Evolutionary conservation across 2,113 vertebrate species (phyloP).

Genomic region (Sceloporus tristichus): DNA sequence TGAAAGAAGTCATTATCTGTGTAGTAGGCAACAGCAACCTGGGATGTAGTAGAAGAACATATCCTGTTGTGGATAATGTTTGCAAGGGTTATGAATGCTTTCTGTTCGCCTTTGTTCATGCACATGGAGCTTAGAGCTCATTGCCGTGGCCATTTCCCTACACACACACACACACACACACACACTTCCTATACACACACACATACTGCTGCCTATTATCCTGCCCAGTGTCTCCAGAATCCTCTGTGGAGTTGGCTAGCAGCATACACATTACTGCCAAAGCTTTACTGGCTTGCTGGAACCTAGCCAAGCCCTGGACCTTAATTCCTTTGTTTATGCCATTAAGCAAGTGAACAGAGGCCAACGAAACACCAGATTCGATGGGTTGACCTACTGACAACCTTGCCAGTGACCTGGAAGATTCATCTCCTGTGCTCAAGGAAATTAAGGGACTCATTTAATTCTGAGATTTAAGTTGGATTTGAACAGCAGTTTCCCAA

Average conservation of each 20-base stretch:
- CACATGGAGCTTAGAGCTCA: neutral
- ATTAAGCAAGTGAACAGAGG: slow-evolving; percentile 56
- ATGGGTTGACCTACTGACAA: slow-evolving; percentile 64
- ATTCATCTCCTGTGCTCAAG: slow-evolving; percentile 55
- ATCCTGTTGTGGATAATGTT: neutral
- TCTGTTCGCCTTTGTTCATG: neutral
- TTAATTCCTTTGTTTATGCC: slow-evolving; percentile 49
- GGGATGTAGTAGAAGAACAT: neutral
- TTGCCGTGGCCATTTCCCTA: too few species aligned
- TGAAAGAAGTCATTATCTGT: neutral
- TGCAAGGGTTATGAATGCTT: neutral
- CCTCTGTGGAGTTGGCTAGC: neutral
- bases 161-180: too few species aligned
- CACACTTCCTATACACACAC: too few species aligned
- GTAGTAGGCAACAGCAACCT: neutral
- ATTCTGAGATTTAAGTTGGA: slow-evolving; percentile 64
- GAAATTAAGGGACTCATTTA: slow-evolving; percentile 66
- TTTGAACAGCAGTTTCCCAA: slow-evolving; percentile 57
- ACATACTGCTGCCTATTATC: neutral
- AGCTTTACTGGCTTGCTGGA: slow-evolving; percentile 13
- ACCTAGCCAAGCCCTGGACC: neutral
- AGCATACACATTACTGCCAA: slow-evolving; percentile 6
- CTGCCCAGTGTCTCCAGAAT: slow-evolving; percentile 1
- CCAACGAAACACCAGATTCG: slow-evolving; percentile 61
- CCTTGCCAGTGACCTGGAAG: slow-evolving; percentile 69